These are phyloP conservation scores for Andrena bucephala DNA, from an alignment of 2,888 invertebrate genomes.

Conservation along the genomic window DNA sequence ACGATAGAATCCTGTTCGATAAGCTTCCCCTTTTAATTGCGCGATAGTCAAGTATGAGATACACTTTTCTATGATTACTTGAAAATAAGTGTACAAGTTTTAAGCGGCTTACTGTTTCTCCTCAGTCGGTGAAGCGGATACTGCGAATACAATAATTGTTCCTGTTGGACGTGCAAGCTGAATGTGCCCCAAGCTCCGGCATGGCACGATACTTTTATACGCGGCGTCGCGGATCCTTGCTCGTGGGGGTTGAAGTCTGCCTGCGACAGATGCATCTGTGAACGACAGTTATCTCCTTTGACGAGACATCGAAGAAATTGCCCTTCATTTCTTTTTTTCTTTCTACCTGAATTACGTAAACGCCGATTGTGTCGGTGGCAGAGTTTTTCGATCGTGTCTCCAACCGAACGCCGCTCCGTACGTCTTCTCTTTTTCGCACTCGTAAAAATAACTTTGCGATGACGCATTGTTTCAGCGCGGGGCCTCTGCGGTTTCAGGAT, in stretches of 20 bases:
- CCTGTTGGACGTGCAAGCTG: constrained; percentile 5
- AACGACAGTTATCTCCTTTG: constrained; percentile 55
- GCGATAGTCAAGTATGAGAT: background rate
- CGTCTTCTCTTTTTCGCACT: background rate
- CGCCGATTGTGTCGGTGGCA: background rate
- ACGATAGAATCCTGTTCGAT: background rate
- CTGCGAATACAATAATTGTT: constrained; percentile 6
- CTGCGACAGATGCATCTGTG: constrained; percentile 44
- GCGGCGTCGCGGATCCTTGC: background rate
- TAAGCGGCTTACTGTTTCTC: constrained; percentile 4
- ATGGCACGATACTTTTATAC: constrained; percentile 64
- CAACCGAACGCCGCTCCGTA: background rate
- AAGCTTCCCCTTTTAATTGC: background rate
- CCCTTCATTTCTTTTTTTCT: background rate
- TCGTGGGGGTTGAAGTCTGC: constrained; percentile 40
- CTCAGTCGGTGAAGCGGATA: background rate
- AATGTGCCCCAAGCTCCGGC: constrained; percentile 15
- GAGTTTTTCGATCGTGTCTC: constrained; percentile 1
- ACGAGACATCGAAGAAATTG: constrained; percentile 24
- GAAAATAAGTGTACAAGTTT: no score
- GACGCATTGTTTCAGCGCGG: constrained; percentile 2
- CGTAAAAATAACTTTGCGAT: background rate
- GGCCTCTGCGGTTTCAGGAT: no score
- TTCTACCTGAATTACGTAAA: constrained; percentile 26
- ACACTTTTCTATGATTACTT: no score